phyloP scores from a whole-genome alignment of 2,113 vertebrate genomes.

The Aplodontia rufa region DNA sequence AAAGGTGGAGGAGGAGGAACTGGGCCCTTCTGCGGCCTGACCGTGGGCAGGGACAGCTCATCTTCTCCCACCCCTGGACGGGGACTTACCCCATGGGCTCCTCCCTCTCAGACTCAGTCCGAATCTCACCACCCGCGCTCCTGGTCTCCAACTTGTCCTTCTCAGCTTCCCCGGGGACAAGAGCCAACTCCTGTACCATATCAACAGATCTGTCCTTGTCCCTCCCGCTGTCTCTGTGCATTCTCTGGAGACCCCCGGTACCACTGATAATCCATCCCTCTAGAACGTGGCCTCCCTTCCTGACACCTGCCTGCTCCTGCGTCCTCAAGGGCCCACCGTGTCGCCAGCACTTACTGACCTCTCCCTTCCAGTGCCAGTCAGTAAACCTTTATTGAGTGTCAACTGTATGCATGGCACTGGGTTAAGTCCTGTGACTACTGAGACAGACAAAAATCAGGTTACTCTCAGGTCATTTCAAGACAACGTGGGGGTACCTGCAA shows the following conservation, averaged over 20 bases:
- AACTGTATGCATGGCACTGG: too few species aligned
- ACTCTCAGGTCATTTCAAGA: background rate
- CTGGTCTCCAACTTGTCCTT: background rate
- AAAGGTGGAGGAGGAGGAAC: background rate
- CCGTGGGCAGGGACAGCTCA: background rate
- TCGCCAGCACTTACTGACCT: background rate
- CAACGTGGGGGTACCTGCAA: background rate
- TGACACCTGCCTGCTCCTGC: background rate
- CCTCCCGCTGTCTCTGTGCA: background rate
- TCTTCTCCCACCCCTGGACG: too few species aligned
- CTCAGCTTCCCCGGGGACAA: background rate
- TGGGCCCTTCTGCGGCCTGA: background rate
- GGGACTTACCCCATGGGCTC: background rate
- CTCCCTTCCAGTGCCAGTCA: background rate
- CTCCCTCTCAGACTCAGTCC: background rate
- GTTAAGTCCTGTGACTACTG: background rate
- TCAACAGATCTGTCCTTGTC: background rate
- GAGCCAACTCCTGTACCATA: background rate
- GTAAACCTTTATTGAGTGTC: background rate
- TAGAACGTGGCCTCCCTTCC: background rate
- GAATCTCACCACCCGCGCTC: background rate
- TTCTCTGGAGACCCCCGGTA: background rate
- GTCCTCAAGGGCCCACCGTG: too few species aligned
- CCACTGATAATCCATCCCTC: background rate
- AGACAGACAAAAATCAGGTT: background rate